phyloP scores from a whole-genome alignment of 1,140 invertebrate species.

The Caenorhabditis inopinata region DNA sequence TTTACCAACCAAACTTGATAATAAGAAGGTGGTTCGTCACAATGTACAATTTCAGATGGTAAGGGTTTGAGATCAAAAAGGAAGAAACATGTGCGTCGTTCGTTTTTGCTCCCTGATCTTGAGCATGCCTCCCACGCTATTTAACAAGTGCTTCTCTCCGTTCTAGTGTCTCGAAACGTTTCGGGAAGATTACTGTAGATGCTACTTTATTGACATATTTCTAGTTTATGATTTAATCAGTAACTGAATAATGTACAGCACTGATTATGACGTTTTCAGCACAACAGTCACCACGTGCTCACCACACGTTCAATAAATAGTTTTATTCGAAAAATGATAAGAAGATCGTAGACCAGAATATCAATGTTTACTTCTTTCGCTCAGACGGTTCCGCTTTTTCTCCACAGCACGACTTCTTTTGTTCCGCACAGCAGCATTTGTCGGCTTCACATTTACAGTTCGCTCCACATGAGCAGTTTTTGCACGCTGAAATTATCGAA shows the following conservation, averaged over 20 bases:
- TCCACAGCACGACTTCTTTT: slow-evolving; percentile 9
- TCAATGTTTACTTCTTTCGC: not conserved
- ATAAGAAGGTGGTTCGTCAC: slow-evolving; percentile 7
- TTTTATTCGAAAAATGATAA: too few species aligned
- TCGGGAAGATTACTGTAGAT: not conserved
- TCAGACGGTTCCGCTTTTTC: not conserved
- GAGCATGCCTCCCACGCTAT: not conserved
- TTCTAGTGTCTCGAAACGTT: too few species aligned
- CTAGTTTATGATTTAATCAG: slow-evolving; percentile 28
- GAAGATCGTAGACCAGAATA: too few species aligned
- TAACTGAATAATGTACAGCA: not conserved
- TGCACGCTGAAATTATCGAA: slow-evolving; percentile 14
- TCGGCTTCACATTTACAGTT: slow-evolving; percentile 9
- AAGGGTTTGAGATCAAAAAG: not conserved
- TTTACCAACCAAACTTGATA: not conserved
- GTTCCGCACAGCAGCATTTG: not conserved
- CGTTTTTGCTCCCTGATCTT: not conserved
- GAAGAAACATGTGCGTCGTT: not conserved
- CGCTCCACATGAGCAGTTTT: slow-evolving; percentile 5
- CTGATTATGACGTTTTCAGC: not conserved
- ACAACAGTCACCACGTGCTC: slow-evolving; percentile 25
- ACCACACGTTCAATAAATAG: too few species aligned
- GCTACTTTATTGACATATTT: not conserved
- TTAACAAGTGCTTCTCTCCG: not conserved
- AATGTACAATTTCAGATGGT: slow-evolving; percentile 5